A percentile compares a stretch with the other conserved stretches of the same genome.
Conservation (phyloP, 2,888 invertebrate species). For the Chrysolina haemoptera region DNA sequence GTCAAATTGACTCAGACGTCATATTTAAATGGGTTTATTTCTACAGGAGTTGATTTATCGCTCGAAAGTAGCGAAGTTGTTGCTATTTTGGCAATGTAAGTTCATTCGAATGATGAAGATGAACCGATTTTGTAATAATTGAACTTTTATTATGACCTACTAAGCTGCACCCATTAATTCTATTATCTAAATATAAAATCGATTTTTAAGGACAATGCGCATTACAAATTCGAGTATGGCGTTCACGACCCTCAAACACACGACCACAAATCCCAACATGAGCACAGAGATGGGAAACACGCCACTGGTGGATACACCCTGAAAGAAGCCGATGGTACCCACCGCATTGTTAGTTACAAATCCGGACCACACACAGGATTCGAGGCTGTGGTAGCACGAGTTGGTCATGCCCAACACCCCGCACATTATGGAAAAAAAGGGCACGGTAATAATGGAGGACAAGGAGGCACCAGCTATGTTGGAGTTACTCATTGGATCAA, state of each 20-base stretch:
- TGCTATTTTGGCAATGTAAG: no score
- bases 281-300: conserved; percentile 59
- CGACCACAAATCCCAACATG: conserved; percentile 62
- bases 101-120: no score
- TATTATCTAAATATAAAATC: no score
- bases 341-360: conserved; percentile 65
- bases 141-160: no score
- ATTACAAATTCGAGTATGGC: conserved; percentile 66
- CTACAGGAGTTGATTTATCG: no score
- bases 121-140: no score
- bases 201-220: conserved; percentile 43
- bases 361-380: conserved; percentile 52
- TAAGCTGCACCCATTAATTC: no score
- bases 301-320: conserved; percentile 65
- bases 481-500: conserved; percentile 54
- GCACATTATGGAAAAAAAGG: conserved; percentile 52
- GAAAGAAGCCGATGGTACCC: conserved; percentile 67
- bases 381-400: conserved; percentile 55
- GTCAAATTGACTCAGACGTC: no score
- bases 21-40: no score
- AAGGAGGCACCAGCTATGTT: conserved; percentile 19
- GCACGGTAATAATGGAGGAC: neutral
- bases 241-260: conserved; percentile 67
- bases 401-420: conserved; percentile 58
- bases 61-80: no score